These are phyloP conservation scores for Pollimyrus isidori DNA, from an alignment of 2,113 vertebrate genomes.

Conservation along the genomic window DNA sequence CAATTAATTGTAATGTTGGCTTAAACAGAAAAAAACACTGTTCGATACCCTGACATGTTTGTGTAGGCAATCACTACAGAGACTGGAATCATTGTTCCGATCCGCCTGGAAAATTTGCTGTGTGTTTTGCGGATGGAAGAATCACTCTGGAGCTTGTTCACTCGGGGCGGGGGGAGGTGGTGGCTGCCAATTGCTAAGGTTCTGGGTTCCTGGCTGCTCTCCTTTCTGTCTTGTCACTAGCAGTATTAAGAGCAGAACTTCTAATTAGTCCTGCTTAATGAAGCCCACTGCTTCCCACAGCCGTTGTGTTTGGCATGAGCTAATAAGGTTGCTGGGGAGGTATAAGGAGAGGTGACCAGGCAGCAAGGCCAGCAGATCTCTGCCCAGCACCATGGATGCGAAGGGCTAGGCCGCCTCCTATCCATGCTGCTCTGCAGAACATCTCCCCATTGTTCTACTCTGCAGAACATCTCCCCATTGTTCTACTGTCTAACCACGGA, in stretches of 20 bases:
- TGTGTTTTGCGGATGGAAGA: background rate
- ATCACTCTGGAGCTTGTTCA: background rate
- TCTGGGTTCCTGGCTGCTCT: background rate
- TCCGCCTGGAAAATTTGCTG: background rate
- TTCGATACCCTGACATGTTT: background rate
- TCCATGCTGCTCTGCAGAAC: background rate
- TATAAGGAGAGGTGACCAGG: background rate
- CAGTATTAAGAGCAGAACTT: background rate
- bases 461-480: background rate
- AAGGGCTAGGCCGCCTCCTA: background rate
- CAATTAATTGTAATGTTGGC: background rate
- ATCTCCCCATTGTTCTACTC: background rate
- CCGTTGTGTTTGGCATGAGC: background rate
- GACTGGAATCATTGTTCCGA: background rate
- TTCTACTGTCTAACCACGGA: background rate
- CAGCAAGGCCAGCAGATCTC: background rate
- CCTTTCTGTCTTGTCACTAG: background rate
- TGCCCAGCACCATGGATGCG: background rate
- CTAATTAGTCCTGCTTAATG: constrained; percentile 4
- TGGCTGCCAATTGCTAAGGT: background rate
- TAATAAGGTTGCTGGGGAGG: background rate
- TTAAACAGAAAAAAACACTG: background rate
- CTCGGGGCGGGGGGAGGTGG: background rate
- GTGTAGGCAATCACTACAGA: background rate
- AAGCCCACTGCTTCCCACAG: background rate